Percentiles rank a stretch among this genome's conserved stretches.
Conservation (phyloP, 2,888 invertebrate species). For the Ephialtes manifestator region DNA sequence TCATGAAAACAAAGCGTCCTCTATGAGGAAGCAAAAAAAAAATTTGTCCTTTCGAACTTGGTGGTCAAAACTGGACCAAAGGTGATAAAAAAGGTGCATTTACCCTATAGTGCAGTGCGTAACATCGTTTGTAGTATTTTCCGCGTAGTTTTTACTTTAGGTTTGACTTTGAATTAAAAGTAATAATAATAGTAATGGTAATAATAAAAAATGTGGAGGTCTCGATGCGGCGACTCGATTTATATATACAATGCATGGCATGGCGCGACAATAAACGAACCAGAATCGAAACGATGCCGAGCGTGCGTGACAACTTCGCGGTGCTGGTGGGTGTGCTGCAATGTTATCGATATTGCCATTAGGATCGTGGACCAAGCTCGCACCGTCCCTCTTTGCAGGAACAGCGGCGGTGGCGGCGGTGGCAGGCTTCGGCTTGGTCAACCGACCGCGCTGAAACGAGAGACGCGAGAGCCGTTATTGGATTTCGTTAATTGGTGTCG, state of each 20-base stretch:
- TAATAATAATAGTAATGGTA: background rate
- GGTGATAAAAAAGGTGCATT: too few species aligned
- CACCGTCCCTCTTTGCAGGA: conserved; percentile 4
- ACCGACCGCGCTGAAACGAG: conserved; percentile 62
- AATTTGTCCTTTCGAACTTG: too few species aligned
- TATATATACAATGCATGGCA: background rate
- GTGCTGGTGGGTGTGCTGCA: conserved; percentile 34
- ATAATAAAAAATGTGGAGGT: background rate
- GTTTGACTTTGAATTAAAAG: background rate
- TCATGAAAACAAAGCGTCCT: too few species aligned
- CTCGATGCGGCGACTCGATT: background rate
- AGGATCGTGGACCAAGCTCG: conserved; percentile 49
- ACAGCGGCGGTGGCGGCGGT: conserved; percentile 1
- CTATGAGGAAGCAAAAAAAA: too few species aligned
- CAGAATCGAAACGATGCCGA: conserved; percentile 52
- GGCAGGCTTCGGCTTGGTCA: conserved; percentile 48
- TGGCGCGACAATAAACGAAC: conserved; percentile 46
- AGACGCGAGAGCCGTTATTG: conserved; percentile 64
- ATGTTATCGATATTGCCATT: conserved; percentile 63
- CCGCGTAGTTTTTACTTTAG: too few species aligned
- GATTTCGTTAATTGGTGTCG: conserved; percentile 69
- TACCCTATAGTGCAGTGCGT: too few species aligned
- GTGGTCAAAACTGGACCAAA: too few species aligned
- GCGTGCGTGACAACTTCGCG: conserved; percentile 54
- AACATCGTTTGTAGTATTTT: too few species aligned